Evolutionary conservation across 2,797 vertebrate species (phyloP).

Genomic region (Tiaroga cobitis): DNA sequence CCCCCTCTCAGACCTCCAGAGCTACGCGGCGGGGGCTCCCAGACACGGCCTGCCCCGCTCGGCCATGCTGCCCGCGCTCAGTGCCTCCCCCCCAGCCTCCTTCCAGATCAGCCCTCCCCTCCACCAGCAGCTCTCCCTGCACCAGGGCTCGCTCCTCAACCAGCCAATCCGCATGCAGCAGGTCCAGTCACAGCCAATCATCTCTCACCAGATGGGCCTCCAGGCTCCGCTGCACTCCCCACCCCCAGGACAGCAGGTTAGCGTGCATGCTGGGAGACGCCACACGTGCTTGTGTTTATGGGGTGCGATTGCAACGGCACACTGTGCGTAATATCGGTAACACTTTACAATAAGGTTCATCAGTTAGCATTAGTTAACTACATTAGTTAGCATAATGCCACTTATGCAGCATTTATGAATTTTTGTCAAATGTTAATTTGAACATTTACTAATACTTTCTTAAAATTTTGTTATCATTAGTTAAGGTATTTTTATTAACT

Average conservation of each 20-base stretch:
- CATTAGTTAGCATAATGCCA: too few species aligned
- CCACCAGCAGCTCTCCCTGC: conserved; percentile 94
- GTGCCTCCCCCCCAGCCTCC: conserved; percentile 90
- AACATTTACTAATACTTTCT: too few species aligned
- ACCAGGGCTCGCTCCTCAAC: conserved; percentile 92
- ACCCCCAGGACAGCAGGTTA: conserved; percentile 93
- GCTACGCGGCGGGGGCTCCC: conserved; percentile 84
- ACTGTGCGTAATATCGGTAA: not conserved
- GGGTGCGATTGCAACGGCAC: not conserved
- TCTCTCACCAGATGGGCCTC: conserved; percentile 96
- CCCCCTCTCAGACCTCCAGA: conserved; percentile 93
- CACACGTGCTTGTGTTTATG: not conserved
- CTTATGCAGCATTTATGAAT: too few species aligned
- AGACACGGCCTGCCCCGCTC: conserved; percentile 87
- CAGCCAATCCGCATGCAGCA: conserved; percentile 97
- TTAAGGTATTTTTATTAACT: too few species aligned
- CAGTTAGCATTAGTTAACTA: too few species aligned
- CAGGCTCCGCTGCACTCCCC: conserved; percentile 93
- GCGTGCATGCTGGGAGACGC: conserved; percentile 52
- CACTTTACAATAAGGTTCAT: too few species aligned
- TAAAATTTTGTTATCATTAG: too few species aligned
- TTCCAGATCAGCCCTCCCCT: conserved; percentile 96
- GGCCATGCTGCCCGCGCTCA: conserved; percentile 94
- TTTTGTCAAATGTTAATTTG: too few species aligned
- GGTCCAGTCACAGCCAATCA: conserved; percentile 92